Conservation (phyloP, 2,888 invertebrate species). For the Ypsolopha sequella region DNA sequence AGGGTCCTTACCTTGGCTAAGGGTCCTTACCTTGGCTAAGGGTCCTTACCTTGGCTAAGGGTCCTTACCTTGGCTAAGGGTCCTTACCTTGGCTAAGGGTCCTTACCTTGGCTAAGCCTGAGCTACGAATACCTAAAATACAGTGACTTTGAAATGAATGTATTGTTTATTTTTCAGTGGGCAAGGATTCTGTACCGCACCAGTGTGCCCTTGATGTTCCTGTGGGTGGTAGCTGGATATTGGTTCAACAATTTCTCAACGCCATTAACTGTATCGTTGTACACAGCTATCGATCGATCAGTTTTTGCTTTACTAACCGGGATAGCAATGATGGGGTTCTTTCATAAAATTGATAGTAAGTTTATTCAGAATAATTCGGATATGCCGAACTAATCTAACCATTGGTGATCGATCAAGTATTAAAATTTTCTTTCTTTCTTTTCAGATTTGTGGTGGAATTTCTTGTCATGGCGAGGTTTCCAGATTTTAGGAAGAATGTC, state of each 20-base stretch:
- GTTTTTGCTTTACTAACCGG: constrained; percentile 16
- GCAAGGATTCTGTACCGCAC: not conserved
- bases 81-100: too few relatives aligned
- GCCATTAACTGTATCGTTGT: constrained; percentile 17
- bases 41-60: too few relatives aligned
- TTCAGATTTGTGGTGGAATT: constrained; percentile 14
- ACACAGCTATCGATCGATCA: constrained; percentile 32
- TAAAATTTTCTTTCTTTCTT: not conserved
- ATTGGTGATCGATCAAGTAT: not conserved
- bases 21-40: too few relatives aligned
- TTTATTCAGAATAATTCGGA: not conserved
- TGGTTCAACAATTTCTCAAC: constrained; percentile 17
- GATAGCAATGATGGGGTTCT: not conserved
- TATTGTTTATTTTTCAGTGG: not conserved
- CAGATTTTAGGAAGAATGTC: constrained; percentile 35
- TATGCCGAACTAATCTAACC: not conserved
- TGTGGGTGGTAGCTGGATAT: constrained; percentile 13
- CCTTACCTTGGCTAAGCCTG: too few relatives aligned
- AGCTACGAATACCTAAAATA: not conserved
- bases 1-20: too few relatives aligned
- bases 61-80: too few relatives aligned
- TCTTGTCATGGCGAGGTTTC: constrained; percentile 39
- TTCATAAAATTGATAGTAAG: constrained; percentile 1
- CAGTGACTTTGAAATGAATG: not conserved
- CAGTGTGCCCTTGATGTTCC: constrained; percentile 1